Conservation (phyloP, 2,888 invertebrate species). For the Cantharis rufa region DNA sequence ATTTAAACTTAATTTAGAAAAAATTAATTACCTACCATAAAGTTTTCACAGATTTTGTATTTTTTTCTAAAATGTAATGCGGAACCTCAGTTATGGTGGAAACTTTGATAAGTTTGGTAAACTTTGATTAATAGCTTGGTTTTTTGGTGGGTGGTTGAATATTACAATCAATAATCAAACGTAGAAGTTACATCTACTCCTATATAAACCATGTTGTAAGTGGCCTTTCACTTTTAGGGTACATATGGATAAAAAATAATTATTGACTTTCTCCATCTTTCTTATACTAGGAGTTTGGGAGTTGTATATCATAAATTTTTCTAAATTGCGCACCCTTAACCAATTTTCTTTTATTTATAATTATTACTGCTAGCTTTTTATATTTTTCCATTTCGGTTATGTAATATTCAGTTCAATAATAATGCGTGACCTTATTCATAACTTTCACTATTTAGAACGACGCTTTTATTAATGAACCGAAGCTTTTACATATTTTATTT, state of each 20-base stretch:
- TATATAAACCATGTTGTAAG: neutral
- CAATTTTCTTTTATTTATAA: neutral
- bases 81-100: slow-evolving; percentile 4
- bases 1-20: neutral
- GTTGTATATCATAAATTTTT: neutral
- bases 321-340: neutral
- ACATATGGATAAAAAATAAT: slow-evolving; percentile 9
- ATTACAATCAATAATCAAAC: slow-evolving; percentile 16
- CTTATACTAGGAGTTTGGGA: neutral
- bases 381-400: neutral
- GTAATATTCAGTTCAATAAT: neutral
- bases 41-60: slow-evolving; percentile 2
- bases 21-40: neutral
- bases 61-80: neutral
- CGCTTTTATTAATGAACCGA: neutral
- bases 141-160: slow-evolving; percentile 12
- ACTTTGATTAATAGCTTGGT: slow-evolving; percentile 23
- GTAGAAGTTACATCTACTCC: neutral
- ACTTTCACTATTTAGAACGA: neutral
- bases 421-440: neutral
- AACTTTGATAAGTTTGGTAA: slow-evolving; percentile 16
- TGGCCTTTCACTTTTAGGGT: slow-evolving; percentile 12
- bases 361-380: neutral
- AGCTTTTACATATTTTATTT: neutral
- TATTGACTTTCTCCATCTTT: neutral